These are phyloP conservation scores for Diplodus puntazzo DNA, from an alignment of 2,797 vertebrate genomes.

Conservation along the genomic window DNA sequence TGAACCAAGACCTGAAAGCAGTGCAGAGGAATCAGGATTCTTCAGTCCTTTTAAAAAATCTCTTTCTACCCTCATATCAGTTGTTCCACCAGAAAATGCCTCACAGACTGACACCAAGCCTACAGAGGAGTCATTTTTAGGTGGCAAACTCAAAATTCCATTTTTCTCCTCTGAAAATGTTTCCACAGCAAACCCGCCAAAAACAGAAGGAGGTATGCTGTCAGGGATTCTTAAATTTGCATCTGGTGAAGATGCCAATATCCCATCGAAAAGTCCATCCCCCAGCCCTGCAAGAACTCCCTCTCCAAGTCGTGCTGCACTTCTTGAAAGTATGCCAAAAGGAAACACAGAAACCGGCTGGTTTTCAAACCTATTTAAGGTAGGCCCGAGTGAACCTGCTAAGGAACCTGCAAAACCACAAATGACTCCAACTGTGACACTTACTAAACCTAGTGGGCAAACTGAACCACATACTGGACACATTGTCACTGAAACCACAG, in stretches of 20 bases:
- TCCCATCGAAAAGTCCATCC: conserved; percentile 45
- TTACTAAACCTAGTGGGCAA: conserved; percentile 67
- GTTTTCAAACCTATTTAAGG: conserved; percentile 89
- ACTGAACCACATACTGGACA: conserved; percentile 55
- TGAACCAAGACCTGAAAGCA: conserved; percentile 74
- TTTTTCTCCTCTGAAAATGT: conserved; percentile 88
- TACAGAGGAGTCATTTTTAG: conserved; percentile 83
- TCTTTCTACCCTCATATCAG: conserved; percentile 89
- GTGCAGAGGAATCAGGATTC: conserved; percentile 84
- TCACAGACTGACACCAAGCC: conserved; percentile 75
- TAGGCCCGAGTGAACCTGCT: conserved; percentile 69
- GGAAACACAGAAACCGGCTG: conserved; percentile 86
- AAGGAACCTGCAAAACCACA: conserved; percentile 62
- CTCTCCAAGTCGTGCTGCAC: conserved; percentile 70
- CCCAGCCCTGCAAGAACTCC: conserved; percentile 65
- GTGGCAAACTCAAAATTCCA: conserved; percentile 88
- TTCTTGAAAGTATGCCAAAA: conserved; percentile 83
- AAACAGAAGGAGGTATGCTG: conserved; percentile 81
- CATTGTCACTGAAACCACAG: conserved; percentile 26
- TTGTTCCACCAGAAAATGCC: conserved; percentile 73
- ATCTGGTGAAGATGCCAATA: conserved; percentile 76
- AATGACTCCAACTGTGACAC: conserved; percentile 67
- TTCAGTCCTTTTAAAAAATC: conserved; percentile 95
- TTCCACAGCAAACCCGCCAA: conserved; percentile 68
- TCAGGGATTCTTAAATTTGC: conserved; percentile 86